Conservation (phyloP, 1,140 invertebrate species). For the Zophobas morio region DNA sequence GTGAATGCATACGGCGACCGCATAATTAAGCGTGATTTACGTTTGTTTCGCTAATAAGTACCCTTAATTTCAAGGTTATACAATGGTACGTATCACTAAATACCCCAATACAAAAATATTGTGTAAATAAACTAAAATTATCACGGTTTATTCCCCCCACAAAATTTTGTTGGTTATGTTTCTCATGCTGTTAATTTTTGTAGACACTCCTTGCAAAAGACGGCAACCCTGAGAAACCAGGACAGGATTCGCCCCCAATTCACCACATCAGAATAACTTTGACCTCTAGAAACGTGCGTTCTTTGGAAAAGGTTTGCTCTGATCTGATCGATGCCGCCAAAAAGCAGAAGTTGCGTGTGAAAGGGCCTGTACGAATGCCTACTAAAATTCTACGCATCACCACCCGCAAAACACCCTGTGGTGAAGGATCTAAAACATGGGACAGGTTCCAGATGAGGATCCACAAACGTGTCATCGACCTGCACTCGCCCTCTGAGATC, state of each 20-base stretch:
- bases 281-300: conserved; percentile 96
- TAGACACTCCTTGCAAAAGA: conserved; percentile 69
- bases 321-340: conserved; percentile 97
- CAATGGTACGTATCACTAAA: too few species aligned
- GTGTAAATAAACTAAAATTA: background rate
- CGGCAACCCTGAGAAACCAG: conserved; percentile 88
- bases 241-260: conserved; percentile 85
- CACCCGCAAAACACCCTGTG: conserved; percentile 99
- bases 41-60: too few species aligned
- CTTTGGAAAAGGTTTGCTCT: conserved; percentile 97
- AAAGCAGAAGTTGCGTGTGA: conserved; percentile 96
- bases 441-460: conserved; percentile 98
- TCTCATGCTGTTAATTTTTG: background rate
- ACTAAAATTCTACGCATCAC: conserved; percentile 97
- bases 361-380: conserved; percentile 97
- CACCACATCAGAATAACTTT: conserved; percentile 98
- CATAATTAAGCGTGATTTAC: too few species aligned
- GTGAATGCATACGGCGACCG: too few species aligned
- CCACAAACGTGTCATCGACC: conserved; percentile 98
- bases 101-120: too few species aligned
- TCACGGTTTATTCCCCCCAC: background rate
- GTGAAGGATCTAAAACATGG: conserved; percentile 99
- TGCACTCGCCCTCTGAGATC: conserved; percentile 97
- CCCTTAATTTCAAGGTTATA: too few species aligned
- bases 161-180: background rate